Conservation (phyloP, 2,888 invertebrate genomes). For the Gibbula magus region DNA sequence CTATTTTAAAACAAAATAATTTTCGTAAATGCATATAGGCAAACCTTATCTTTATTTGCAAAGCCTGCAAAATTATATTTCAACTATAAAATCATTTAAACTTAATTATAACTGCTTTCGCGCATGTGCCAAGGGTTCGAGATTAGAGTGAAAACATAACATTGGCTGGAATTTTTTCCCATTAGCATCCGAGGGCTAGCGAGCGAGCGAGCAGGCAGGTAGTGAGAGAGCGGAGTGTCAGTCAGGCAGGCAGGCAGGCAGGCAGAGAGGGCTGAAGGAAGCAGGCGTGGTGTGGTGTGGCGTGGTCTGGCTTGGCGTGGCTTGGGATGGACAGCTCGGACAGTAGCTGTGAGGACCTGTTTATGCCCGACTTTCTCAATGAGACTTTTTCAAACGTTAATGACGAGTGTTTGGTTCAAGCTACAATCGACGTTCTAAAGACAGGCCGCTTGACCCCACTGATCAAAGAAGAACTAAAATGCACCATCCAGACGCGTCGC, state of each 20-base stretch:
- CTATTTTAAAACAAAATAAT: neutral
- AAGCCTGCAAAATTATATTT: neutral
- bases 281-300: too few species aligned
- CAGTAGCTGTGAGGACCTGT: neutral
- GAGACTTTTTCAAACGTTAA: conserved; percentile 4
- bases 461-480: conserved; percentile 25
- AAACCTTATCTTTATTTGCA: neutral
- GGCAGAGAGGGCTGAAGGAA: too few species aligned
- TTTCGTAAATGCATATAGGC: neutral
- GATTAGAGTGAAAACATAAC: conserved; percentile 14
- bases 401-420: conserved; percentile 1
- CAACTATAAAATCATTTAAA: neutral
- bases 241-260: too few species aligned
- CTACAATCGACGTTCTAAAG: conserved; percentile 22
- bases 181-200: neutral
- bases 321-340: conserved; percentile 14
- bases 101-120: neutral
- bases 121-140: neutral
- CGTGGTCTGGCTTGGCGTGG: neutral
- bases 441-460: conserved; percentile 21
- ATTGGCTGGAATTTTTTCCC: conserved; percentile 16
- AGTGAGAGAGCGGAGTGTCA: too few species aligned
- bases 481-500: conserved; percentile 19
- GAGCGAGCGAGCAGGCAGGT: too few species aligned
- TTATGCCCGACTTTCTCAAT: conserved; percentile 15